phyloP scores from a whole-genome alignment of 2,888 invertebrate genomes.

The Aporophyla nigra region DNA sequence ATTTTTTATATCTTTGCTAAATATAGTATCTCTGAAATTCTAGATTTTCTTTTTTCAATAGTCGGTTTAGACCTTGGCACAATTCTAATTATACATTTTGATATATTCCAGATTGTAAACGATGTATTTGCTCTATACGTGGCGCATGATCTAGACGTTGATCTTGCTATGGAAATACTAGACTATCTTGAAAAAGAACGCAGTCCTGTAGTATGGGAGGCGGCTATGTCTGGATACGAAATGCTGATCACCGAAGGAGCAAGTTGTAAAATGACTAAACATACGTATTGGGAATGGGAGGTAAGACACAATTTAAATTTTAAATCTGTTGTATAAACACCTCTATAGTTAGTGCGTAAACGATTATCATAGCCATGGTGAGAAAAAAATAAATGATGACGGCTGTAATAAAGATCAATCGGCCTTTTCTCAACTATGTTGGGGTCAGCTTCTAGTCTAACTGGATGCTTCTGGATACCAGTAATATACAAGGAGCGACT shows the following conservation, averaged over 20 bases:
- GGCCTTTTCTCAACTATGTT: neutral
- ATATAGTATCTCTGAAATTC: neutral
- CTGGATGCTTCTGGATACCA: neutral
- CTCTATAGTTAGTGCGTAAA: neutral
- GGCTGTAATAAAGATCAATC: neutral
- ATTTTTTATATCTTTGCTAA: neutral
- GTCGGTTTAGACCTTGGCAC: constrained; percentile 11
- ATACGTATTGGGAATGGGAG: constrained; percentile 84
- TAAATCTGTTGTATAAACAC: neutral
- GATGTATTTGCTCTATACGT: constrained; percentile 85
- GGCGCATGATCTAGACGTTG: constrained; percentile 79
- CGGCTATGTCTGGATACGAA: constrained; percentile 80
- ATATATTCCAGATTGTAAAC: constrained; percentile 82
- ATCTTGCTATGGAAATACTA: constrained; percentile 78
- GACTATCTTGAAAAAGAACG: constrained; percentile 80
- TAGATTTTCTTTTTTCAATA: neutral
- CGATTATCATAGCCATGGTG: neutral
- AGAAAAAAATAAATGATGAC: neutral
- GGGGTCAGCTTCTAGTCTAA: neutral
- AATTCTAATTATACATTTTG: constrained; percentile 20
- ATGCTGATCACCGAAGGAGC: constrained; percentile 78
- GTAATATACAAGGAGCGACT: too few relatives aligned
- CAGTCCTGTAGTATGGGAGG: constrained; percentile 82
- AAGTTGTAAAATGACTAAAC: constrained; percentile 77
- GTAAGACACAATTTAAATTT: constrained; percentile 66